Evolutionary conservation across 2,113 vertebrate genomes (phyloP).

Genomic region (Diphyllodes magnificus): DNA sequence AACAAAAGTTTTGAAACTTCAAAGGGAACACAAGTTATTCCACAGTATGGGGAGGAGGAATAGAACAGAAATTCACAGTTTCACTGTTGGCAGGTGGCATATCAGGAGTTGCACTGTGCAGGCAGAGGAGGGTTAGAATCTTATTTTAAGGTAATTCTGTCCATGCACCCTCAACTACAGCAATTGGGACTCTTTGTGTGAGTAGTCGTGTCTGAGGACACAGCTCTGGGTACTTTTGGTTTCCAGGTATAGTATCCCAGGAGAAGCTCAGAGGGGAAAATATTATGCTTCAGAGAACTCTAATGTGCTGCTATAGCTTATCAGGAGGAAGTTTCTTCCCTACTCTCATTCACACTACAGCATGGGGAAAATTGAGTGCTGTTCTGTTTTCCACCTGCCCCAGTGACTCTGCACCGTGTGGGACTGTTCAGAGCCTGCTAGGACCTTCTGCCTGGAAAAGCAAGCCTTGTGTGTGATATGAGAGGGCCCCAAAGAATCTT

Average conservation of each 20-base stretch:
- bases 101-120: neutral
- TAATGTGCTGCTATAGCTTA: neutral
- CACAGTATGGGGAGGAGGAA: neutral
- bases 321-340: neutral
- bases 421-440: neutral
- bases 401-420: accelerated
- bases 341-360: neutral
- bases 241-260: neutral
- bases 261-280: neutral
- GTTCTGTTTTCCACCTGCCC: neutral
- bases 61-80: neutral
- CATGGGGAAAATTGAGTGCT: accelerated
- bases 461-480: neutral
- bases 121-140: neutral
- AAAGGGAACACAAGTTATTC: neutral
- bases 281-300: neutral
- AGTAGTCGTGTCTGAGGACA: neutral
- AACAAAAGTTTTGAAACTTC: neutral
- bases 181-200: neutral
- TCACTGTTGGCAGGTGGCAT: neutral
- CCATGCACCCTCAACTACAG: neutral
- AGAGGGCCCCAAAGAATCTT: neutral
- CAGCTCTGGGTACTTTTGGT: accelerated
- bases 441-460: neutral
- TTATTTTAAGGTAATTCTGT: neutral